phyloP scores from a whole-genome alignment of 2,797 vertebrate species.

The Aeoliscus strigatus region DNA sequence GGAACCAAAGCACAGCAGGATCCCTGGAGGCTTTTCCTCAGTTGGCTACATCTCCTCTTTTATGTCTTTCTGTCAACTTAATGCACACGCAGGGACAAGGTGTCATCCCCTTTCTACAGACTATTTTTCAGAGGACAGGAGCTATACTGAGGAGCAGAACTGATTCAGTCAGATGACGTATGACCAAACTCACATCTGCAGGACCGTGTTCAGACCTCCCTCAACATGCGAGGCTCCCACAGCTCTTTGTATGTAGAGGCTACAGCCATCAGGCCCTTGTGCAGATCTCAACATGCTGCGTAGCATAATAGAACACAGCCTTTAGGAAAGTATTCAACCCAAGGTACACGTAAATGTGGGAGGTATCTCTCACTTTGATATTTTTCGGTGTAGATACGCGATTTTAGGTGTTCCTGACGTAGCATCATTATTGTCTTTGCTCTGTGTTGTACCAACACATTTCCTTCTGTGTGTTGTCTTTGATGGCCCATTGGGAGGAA shows the following conservation, averaged over 20 bases:
- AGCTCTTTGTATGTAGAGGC: slow-evolving; percentile 34
- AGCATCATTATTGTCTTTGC: slow-evolving; percentile 31
- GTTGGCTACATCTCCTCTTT: slow-evolving; percentile 44
- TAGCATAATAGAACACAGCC: slow-evolving; percentile 20
- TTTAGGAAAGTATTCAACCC: slow-evolving; percentile 40
- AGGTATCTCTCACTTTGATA: slow-evolving; percentile 26
- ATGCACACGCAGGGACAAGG: slow-evolving; percentile 41
- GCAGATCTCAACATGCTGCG: slow-evolving; percentile 26
- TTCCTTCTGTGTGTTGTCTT: slow-evolving; percentile 16
- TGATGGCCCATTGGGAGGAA: too few species aligned
- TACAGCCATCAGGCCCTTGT: slow-evolving; percentile 15
- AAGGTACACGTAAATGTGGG: slow-evolving; percentile 53
- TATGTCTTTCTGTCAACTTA: slow-evolving; percentile 36
- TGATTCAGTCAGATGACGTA: too few species aligned
- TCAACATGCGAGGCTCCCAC: slow-evolving; percentile 26
- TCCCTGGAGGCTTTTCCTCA: slow-evolving; percentile 31
- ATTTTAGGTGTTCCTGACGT: slow-evolving; percentile 30
- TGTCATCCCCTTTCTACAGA: too few species aligned
- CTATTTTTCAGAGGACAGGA: too few species aligned
- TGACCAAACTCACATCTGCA: too few species aligned
- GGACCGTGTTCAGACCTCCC: too few species aligned
- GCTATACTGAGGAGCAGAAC: too few species aligned
- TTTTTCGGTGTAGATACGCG: slow-evolving; percentile 27
- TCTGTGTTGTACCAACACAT: slow-evolving; percentile 27
- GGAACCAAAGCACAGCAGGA: slow-evolving; percentile 22